Evolutionary conservation across 1,140 invertebrate species (phyloP).

Genomic region (Drosophila nasuta): DNA sequence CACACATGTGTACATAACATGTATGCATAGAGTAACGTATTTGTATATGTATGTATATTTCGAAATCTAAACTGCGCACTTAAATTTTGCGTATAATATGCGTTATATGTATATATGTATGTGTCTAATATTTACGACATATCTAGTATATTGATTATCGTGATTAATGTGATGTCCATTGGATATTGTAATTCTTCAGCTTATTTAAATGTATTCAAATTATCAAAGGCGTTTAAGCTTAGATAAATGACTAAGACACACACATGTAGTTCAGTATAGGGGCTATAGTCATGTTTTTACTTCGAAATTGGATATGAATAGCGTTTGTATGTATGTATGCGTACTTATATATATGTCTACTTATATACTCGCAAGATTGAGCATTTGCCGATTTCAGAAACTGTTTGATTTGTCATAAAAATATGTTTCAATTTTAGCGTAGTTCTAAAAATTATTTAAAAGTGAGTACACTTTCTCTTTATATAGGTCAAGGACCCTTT

Average conservation of each 20-base stretch:
- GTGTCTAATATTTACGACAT: neutral
- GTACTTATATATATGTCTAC: neutral
- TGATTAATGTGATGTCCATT: constrained; percentile 1
- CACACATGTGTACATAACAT: neutral
- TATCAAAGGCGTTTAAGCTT: neutral
- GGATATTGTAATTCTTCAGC: constrained; percentile 9
- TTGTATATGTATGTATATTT: neutral
- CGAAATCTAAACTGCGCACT: constrained; percentile 44
- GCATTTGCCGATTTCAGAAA: neutral
- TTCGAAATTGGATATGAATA: neutral
- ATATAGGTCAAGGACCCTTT: too few species aligned
- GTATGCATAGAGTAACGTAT: neutral
- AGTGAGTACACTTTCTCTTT: neutral
- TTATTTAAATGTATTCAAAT: neutral
- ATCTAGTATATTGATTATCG: constrained; percentile 25
- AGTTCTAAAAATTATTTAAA: neutral
- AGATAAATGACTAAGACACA: constrained; percentile 1
- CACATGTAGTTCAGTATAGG: neutral
- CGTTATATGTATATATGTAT: neutral
- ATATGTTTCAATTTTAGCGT: neutral
- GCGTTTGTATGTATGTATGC: neutral
- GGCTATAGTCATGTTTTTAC: constrained; percentile 11
- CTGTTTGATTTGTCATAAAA: neutral
- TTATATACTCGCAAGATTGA: neutral
- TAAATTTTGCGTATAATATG: constrained; percentile 45